Conservation (phyloP, 2,888 invertebrate species). For the Caenorhabditis sp. region DNA sequence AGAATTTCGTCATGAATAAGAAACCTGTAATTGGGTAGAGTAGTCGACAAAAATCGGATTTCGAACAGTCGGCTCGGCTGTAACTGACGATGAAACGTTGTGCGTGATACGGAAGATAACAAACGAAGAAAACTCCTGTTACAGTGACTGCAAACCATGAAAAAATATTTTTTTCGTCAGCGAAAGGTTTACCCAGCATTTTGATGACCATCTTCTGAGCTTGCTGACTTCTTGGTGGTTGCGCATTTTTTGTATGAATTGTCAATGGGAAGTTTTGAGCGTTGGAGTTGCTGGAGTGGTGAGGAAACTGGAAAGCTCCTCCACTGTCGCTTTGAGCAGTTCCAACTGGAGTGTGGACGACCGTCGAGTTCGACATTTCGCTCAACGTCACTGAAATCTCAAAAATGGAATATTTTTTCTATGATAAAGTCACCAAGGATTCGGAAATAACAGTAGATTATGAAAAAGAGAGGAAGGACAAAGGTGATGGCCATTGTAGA, state of each 20-base stretch:
- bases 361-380: conserved; percentile 69
- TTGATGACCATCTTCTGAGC: conserved; percentile 82
- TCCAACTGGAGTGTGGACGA: conserved; percentile 74
- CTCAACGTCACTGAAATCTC: conserved; percentile 64
- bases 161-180: neutral
- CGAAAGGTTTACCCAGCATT: conserved; percentile 75
- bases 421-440: conserved; percentile 70
- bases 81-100: conserved; percentile 81
- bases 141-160: conserved; percentile 74
- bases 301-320: conserved; percentile 54
- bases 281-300: conserved; percentile 36
- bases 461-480: conserved; percentile 79
- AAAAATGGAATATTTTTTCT: conserved; percentile 23
- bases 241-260: conserved; percentile 73
- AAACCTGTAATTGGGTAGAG: conserved; percentile 81
- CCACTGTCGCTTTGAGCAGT: conserved; percentile 70
- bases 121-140: conserved; percentile 81
- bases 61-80: conserved; percentile 71
- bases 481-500: conserved; percentile 80
- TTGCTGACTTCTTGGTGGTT: conserved; percentile 78
- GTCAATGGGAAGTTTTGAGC: conserved; percentile 56
- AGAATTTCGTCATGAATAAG: too few species aligned
- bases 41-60: conserved; percentile 74
- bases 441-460: conserved; percentile 80
- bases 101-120: conserved; percentile 82